Evolutionary conservation across 1,140 invertebrate species (phyloP), one percentile per base, ranked within the genome.

Genomic region (Cepaea nemoralis): DNA sequence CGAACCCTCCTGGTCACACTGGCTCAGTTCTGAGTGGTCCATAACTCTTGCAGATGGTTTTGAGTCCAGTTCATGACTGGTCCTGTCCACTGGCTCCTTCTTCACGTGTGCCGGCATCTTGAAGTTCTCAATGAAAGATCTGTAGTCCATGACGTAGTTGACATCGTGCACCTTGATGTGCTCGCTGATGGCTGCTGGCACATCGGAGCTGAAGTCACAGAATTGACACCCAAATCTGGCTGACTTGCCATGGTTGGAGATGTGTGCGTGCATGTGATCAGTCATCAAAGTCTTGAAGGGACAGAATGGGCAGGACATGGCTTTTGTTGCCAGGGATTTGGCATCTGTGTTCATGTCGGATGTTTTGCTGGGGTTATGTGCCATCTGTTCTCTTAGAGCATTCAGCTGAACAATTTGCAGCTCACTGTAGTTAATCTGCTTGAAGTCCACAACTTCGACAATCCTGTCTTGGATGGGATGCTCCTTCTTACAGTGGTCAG

Each of bases 371-470:
- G 50, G 27, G 12, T 75, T 55, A 19, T 77, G 27, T 24, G 1
- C 35, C 48, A 66, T 66, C 33, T 66, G 45, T 10, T 70, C 78
- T 33, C 39, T 48, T 27, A 80, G 31, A 22, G 69, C 69, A 73
- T 66, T 67, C 5, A 80, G 31, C 27, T 80, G 78, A n/a, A 73
- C 69, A 63, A 80, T 80, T 39, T 80, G 67, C n/a, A 73, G 45
- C 39, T 80, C 78, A 39, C 45, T 71, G 45, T 73, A 70, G 45
- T 80, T 70, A 45, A 80, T 67, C 40, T 48, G 67, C 33, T 80
- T 80, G 69, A 80, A 70, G n/a, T 73, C 69, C 14, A 80, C 16
- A 10, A 80, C 78, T 37, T 80, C 78, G 16, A 80, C 69, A 73
- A 73, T 73, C 39, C 78, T 66, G 6, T 80, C 78, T 55, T 50